Base-by-base conservation (phyloP, 2,797 vertebrate species). In the Nyctibius grandis region DNA sequence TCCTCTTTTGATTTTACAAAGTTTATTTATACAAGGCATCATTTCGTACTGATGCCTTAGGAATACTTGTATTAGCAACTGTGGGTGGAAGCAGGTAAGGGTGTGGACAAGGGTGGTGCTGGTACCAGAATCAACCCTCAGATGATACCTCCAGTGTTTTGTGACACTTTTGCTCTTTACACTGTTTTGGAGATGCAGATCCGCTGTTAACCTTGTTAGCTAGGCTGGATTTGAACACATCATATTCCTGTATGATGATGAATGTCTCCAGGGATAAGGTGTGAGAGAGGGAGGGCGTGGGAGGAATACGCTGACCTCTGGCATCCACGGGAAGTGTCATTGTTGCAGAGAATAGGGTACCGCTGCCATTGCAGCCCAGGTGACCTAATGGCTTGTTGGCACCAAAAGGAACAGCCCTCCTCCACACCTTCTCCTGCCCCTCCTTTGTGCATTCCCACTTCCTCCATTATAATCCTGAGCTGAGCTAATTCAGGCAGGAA, bases 11-110 rank as follows among this genome's bases (percentile, higher is more conserved):
- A 4, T 81, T 91, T 78, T 29, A 18, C 26, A 2, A 54, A 34
- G 14, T 45, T 36, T 65, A 25, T 68, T 89, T 86, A 4, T 19
- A 5, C 0, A 0, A 17, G 33, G 1, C 38, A 50, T 59, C 1
- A 3, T 83, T 86, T 86, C 44, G 4, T 10, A 45, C 8, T 3
- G 9, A 42, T 42, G 26, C 33, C 54, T 79, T 56, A 56, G 54
- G 48, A 73, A 53, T 34, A 13, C 6, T 38, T 42, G 7, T 17
- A 1, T 70, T n/a, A 42, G 12, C 12, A 57, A 0, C 23, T 21
- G 34, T 50, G 60, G 28, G 11, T 47, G 34, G 18, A 53, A 73
- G 25, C 9, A 53, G 42, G 45, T 22, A 4, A 33, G 25, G 53
- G 11, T 16, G 20, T 69, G 54, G 12, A 5, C 29, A 65, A 13